Percentiles rank a stretch among this genome's conserved stretches.
These are phyloP conservation scores for Pseudobourletiella spinata DNA, from an alignment of 1,140 invertebrate genomes.

Conservation along the genomic window DNA sequence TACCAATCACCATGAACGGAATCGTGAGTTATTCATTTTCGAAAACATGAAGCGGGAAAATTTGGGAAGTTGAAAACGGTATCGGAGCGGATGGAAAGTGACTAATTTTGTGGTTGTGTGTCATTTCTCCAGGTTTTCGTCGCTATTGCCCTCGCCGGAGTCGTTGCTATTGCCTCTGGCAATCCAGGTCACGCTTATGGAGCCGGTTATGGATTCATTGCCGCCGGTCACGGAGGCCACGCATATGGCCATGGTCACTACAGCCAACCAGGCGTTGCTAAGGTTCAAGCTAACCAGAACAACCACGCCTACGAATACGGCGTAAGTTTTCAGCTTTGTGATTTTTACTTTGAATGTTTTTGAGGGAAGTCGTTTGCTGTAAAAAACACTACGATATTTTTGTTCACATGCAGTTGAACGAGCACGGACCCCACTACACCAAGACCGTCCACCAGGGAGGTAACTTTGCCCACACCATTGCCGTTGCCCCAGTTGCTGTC, in stretches of 20 bases:
- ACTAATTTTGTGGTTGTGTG: too few species aligned
- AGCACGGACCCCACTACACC: not conserved
- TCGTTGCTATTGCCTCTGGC: not conserved
- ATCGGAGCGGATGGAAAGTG: too few species aligned
- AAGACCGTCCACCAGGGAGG: not conserved
- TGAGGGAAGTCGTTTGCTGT: not conserved
- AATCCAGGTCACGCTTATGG: not conserved
- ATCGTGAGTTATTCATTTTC: too few species aligned
- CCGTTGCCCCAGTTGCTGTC: not conserved
- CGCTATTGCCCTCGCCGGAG: not conserved
- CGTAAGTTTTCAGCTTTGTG: not conserved
- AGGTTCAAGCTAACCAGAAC: not conserved
- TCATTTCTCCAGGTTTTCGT: not conserved
- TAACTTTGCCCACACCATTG: not conserved
- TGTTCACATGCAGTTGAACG: not conserved
- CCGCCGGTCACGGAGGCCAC: not conserved
- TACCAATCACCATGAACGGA: too few species aligned
- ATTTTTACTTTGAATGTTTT: not conserved
- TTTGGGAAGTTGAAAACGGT: too few species aligned
- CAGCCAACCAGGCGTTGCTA: not conserved
- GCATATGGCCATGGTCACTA: not conserved
- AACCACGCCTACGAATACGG: not conserved
- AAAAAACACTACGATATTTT: not conserved
- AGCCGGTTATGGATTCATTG: not conserved
- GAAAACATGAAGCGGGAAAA: too few species aligned